A percentile compares a stretch with the other conserved stretches of the same genome.
Evolutionary conservation across 2,113 vertebrate genomes (phyloP).

Genomic region (Ailuropoda melanoleuca): DNA sequence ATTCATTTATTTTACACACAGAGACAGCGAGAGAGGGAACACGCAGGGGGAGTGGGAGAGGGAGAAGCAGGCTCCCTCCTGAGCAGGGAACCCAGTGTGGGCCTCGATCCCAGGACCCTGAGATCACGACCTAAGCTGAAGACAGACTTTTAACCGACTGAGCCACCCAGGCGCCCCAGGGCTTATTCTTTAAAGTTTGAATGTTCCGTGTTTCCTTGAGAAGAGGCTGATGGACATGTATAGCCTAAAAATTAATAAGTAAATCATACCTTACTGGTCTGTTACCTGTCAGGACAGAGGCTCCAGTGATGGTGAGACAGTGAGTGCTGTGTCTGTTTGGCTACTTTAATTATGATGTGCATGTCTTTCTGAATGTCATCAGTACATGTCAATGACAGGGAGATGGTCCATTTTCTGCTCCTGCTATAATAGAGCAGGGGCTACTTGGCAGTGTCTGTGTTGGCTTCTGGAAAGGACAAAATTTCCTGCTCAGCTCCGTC

Average conservation of each 20-base stretch:
- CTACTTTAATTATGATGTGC: neutral
- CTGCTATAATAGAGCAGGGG: neutral
- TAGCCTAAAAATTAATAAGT: neutral
- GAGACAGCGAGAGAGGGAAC: no score
- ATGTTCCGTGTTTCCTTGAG: neutral
- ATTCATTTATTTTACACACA: no score
- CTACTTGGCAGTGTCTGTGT: neutral
- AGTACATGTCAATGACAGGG: neutral
- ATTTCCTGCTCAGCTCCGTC: neutral
- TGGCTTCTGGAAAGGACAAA: neutral
- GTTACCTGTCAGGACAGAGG: neutral
- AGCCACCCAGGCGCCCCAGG: no score
- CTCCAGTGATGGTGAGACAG: neutral
- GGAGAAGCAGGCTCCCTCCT: no score
- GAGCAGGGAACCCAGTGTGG: no score
- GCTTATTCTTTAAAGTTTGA: slow-evolving; percentile 25
- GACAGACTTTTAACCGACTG: no score
- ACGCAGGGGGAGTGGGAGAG: no score
- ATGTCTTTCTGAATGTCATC: slow-evolving; percentile 30
- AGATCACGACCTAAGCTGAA: no score
- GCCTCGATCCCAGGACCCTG: no score
- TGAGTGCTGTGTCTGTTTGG: neutral
- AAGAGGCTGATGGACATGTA: slow-evolving; percentile 31
- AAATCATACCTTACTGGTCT: neutral
- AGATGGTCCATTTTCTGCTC: slow-evolving; percentile 39